These are phyloP conservation scores for Tamias sibiricus DNA, from an alignment of 2,113 vertebrate species.

Conservation along the genomic window DNA sequence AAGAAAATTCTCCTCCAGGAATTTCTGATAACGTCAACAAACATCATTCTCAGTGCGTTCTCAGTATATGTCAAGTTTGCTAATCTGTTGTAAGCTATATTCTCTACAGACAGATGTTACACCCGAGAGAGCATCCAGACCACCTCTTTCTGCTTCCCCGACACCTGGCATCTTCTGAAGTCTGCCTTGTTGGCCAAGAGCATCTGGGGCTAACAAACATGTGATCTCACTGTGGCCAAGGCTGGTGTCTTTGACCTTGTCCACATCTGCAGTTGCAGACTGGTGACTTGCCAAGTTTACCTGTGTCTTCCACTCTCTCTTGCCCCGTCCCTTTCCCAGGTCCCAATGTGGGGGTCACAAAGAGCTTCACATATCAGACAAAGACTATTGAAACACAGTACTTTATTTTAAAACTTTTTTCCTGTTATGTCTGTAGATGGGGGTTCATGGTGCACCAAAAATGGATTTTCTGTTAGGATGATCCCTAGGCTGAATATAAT, in stretches of 20 bases:
- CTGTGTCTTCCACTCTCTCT: fast-evolving
- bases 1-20: slow-evolving; percentile 85
- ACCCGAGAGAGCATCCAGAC: slow-evolving; percentile 83
- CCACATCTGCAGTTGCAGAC: slow-evolving; percentile 77
- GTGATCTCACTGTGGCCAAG: slow-evolving; percentile 74
- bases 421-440: neutral
- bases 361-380: neutral
- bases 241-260: slow-evolving; percentile 74
- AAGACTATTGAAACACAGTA: neutral
- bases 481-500: slow-evolving; percentile 72
- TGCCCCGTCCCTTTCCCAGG: neutral
- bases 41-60: slow-evolving; percentile 80
- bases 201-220: slow-evolving; percentile 80
- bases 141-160: slow-evolving; percentile 86
- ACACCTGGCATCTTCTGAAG: slow-evolving; percentile 82
- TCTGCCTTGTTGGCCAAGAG: slow-evolving; percentile 75
- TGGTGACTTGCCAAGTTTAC: slow-evolving; percentile 64
- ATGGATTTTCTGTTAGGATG: slow-evolving; percentile 74
- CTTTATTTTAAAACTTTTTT: neutral
- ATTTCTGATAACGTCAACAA: slow-evolving; percentile 85
- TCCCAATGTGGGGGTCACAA: fast-evolving
- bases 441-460: slow-evolving; percentile 32
- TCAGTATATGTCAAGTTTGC: slow-evolving; percentile 80
- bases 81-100: slow-evolving; percentile 87
- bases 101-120: slow-evolving; percentile 85